A percentile compares a stretch with the other conserved stretches of the same genome.
phyloP scores from a whole-genome alignment of 2,888 invertebrate genomes.

The Clunio marinus region DNA sequence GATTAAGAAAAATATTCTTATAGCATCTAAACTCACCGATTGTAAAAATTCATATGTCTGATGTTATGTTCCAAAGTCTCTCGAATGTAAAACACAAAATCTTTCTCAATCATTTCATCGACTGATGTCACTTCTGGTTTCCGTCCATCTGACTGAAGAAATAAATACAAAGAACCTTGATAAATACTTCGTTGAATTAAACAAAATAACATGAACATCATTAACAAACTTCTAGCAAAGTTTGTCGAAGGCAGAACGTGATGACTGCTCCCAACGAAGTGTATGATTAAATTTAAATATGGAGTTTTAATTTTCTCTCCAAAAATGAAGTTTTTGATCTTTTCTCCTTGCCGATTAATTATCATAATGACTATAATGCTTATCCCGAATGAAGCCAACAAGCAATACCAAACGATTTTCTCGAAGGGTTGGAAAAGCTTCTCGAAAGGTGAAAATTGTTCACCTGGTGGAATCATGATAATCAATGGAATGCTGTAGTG shows the following conservation, averaged over 20 bases:
- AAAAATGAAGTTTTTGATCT: not conserved
- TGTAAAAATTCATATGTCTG: conserved; percentile 17
- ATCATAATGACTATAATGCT: not conserved
- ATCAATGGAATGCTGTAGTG: conserved; percentile 20
- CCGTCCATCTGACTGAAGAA: conserved; percentile 7
- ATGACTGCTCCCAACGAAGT: not conserved
- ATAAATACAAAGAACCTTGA: conserved; percentile 13
- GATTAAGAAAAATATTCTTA: too few relatives aligned
- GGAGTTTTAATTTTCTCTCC: not conserved
- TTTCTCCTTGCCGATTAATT: not conserved
- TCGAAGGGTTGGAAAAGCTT: conserved; percentile 21
- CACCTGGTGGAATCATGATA: conserved; percentile 4
- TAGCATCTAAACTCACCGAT: not conserved
- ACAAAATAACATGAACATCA: conserved; percentile 24
- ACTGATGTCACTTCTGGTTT: conserved; percentile 14
- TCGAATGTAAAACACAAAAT: conserved; percentile 15
- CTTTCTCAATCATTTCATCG: conserved; percentile 19
- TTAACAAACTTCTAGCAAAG: conserved; percentile 7
- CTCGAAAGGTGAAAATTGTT: conserved; percentile 6
- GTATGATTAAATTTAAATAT: not conserved
- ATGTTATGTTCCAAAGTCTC: conserved; percentile 27
- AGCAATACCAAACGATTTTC: not conserved
- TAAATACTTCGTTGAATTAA: not conserved
- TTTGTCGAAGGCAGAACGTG: not conserved
- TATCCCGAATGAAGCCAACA: not conserved